phyloP scores from a whole-genome alignment of 2,888 invertebrate genomes.

The Erebia palarica region DNA sequence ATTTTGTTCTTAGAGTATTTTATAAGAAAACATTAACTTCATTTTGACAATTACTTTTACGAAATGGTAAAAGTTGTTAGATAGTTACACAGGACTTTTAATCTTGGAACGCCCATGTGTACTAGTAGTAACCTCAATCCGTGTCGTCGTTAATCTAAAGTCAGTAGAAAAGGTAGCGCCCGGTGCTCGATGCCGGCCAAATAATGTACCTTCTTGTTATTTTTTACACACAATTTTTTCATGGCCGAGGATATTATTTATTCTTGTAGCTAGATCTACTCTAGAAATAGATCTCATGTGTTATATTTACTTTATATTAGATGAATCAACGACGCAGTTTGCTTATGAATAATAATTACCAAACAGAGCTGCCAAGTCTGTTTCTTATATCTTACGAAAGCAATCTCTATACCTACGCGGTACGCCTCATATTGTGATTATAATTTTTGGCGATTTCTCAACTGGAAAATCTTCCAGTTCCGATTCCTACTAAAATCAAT shows the following conservation, averaged over 20 bases:
- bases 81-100: background rate
- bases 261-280: background rate
- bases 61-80: background rate
- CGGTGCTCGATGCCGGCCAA: background rate
- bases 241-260: slow-evolving; percentile 2
- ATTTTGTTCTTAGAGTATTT: background rate
- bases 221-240: background rate
- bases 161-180: background rate
- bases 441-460: background rate
- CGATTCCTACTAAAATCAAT: background rate
- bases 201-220: no score
- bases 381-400: slow-evolving; percentile 8
- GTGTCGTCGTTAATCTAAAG: background rate
- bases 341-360: slow-evolving; percentile 15
- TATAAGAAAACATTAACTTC: background rate
- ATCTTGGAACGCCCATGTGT: background rate
- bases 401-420: background rate
- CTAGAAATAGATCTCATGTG: slow-evolving; percentile 1
- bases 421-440: background rate
- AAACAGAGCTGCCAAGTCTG: slow-evolving; percentile 14
- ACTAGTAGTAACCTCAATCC: no score
- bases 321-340: slow-evolving; percentile 4
- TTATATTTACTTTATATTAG: slow-evolving; percentile 6
- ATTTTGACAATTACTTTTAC: background rate
- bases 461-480: background rate